phyloP scores from a whole-genome alignment of 2,113 vertebrate genomes.

The Macrotus californicus region DNA sequence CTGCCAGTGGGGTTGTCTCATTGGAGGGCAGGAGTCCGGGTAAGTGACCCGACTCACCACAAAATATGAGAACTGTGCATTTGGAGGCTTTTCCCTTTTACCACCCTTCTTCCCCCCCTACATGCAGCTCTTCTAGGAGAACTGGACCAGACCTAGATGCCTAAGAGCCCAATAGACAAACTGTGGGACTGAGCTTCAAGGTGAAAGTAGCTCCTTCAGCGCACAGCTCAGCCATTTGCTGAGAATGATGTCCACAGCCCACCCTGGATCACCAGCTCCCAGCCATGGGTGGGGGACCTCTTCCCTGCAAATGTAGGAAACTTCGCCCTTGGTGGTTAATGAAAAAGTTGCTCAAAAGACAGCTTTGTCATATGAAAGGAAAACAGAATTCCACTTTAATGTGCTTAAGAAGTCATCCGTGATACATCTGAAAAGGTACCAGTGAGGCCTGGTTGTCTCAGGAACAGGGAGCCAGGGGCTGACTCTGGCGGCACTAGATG shows the following conservation, averaged over 20 bases:
- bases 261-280: not conserved
- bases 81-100: not conserved
- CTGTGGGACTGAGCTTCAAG: not conserved
- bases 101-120: not conserved
- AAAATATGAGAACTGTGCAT: not conserved
- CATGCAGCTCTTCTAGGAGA: not conserved
- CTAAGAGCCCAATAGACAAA: not conserved
- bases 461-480: not conserved
- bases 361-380: not conserved
- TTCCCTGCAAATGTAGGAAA: not conserved
- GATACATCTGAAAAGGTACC: not conserved
- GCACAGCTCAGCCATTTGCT: not conserved
- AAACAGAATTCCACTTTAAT: conserved; percentile 56
- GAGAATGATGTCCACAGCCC: not conserved
- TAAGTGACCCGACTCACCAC: not conserved
- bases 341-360: conserved; percentile 18
- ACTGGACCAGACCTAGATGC: not conserved
- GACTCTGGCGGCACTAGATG: not conserved
- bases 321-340: not conserved
- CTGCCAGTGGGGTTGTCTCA: not conserved
- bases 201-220: not conserved
- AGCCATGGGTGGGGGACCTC: not conserved
- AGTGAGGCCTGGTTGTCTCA: not conserved
- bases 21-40: not conserved
- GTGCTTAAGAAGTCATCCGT: not conserved